phyloP scores from a whole-genome alignment of 1,140 invertebrate species.

The Phenacoccus solenopsis region DNA sequence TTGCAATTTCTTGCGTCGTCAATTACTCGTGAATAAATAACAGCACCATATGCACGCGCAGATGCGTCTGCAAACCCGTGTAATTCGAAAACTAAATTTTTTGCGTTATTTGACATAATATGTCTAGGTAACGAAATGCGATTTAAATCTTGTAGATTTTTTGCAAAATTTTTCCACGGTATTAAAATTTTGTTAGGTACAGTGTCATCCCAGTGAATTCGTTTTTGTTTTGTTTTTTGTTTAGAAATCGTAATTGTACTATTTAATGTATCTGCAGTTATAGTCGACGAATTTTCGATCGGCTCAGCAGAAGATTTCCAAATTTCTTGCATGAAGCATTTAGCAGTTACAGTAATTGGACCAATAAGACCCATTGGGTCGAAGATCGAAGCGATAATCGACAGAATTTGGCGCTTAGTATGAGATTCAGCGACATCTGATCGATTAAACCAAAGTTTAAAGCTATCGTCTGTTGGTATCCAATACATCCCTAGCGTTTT shows the following conservation, averaged over 20 bases:
- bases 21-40: not conserved
- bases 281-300: too few species aligned
- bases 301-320: conserved; percentile 1
- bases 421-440: too few species aligned
- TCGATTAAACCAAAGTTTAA: not conserved
- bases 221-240: too few species aligned
- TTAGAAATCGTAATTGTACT: too few species aligned
- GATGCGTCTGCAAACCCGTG: conserved; percentile 17
- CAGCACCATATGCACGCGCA: not conserved
- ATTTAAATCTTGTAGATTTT: not conserved
- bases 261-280: too few species aligned
- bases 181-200: not conserved
- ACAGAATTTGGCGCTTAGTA: conserved; percentile 19
- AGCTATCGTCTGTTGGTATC: not conserved
- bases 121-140: not conserved
- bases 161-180: not conserved
- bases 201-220: conserved; percentile 19
- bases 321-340: conserved; percentile 24
- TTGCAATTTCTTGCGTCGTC: not conserved
- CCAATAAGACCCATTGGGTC: conserved; percentile 22
- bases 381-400: conserved; percentile 20
- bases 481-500: conserved; percentile 15
- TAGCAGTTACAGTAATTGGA: conserved; percentile 18
- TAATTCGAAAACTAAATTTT: not conserved
- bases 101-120: not conserved